phyloP scores from a whole-genome alignment of 2,113 vertebrate species.

The Forbesichthys papilliferus region DNA sequence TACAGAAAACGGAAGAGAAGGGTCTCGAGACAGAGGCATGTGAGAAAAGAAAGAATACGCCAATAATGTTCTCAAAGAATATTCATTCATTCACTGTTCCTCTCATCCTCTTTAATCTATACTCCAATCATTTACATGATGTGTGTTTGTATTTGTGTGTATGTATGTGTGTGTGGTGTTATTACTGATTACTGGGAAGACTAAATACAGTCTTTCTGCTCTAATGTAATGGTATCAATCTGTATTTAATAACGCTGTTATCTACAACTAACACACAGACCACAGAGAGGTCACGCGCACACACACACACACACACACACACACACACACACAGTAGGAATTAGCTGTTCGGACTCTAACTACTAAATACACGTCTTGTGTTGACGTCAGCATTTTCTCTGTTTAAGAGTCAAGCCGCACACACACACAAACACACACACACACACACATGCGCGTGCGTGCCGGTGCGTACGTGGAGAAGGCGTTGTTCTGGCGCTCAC shows the following conservation, averaged over 20 bases:
- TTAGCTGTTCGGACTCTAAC: not conserved
- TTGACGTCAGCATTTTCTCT: not conserved
- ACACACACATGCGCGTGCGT: not conserved
- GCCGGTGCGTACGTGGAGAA: conserved; percentile 91
- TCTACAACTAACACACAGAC: conserved; percentile 34
- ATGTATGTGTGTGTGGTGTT: not conserved
- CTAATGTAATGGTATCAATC: conserved; percentile 35
- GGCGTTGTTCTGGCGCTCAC: conserved; percentile 97
- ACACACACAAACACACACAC: too few relatives aligned
- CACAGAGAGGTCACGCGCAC: conserved; percentile 17
- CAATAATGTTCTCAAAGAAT: not conserved
- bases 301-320: conserved; percentile 9
- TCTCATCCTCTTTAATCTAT: not conserved
- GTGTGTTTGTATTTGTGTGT: not conserved
- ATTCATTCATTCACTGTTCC: not conserved
- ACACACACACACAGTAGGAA: not conserved
- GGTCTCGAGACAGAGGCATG: not conserved
- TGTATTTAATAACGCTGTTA: conserved; percentile 47
- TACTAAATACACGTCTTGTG: not conserved
- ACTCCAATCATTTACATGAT: not conserved
- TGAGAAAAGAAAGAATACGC: not conserved
- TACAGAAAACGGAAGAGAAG: not conserved
- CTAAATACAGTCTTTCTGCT: not conserved
- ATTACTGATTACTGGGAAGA: not conserved
- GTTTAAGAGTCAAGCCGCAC: not conserved